Percentiles rank a stretch among this genome's conserved stretches.
Conservation (phyloP, 53 echinoderm and acorn worm genomes). For the Zoroaster sp. region DNA sequence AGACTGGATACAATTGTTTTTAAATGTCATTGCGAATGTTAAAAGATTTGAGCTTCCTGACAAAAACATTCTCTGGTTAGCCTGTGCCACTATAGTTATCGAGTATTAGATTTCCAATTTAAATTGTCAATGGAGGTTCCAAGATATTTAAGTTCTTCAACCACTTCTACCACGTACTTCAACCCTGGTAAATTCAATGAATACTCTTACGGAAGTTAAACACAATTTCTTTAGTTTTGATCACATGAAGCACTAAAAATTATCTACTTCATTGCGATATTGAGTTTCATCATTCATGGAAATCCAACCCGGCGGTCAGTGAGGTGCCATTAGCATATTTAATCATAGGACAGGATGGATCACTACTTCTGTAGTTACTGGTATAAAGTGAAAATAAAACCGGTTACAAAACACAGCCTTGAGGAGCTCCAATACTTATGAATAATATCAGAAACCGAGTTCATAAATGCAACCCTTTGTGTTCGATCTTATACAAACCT, state of each 20-base stretch:
- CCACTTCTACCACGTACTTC: no score
- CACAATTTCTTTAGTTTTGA: background rate
- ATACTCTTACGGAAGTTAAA: background rate
- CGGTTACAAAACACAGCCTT: background rate
- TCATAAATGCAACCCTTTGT: no score
- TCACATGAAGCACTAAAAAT: background rate
- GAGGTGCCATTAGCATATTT: slow-evolving; percentile 4
- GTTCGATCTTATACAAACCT: no score
- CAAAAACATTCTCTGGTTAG: no score
- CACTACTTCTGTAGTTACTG: no score
- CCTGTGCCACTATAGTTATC: no score
- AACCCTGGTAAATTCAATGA: background rate
- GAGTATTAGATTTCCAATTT: no score
- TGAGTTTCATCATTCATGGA: background rate
- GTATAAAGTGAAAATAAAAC: background rate
- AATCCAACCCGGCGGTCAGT: background rate
- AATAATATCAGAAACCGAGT: background rate
- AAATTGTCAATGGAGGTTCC: no score
- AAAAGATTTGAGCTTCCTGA: no score
- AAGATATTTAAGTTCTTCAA: background rate
- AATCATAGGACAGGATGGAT: background rate
- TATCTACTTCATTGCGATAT: background rate
- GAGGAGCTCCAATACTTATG: background rate
- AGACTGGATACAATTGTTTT: no score
- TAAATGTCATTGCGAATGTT: no score